phyloP scores from a whole-genome alignment of 1,140 invertebrate species.

The Zaprionus africanus region DNA sequence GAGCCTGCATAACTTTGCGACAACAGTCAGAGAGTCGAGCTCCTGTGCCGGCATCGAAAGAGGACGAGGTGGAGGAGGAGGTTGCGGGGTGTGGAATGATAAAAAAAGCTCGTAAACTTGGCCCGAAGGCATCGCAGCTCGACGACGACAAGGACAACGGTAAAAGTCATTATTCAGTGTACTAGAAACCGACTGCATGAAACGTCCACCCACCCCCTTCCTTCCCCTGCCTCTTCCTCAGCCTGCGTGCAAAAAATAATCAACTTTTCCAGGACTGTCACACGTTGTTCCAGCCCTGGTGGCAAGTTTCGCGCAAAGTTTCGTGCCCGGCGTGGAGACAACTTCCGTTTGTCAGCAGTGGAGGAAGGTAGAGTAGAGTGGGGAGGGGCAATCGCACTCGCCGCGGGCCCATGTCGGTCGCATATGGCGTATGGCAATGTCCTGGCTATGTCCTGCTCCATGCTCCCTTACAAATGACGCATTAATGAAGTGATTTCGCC shows the following conservation, averaged over 20 bases:
- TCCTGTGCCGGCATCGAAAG: neutral
- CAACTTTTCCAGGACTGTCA: conserved; percentile 81
- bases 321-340: conserved; percentile 62
- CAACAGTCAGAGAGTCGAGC: conserved; percentile 37
- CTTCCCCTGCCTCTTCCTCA: neutral
- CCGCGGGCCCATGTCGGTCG: conserved; percentile 52
- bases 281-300: conserved; percentile 60
- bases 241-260: conserved; percentile 75
- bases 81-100: conserved; percentile 23
- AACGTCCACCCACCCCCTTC: neutral
- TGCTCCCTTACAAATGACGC: conserved; percentile 74
- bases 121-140: conserved; percentile 60
- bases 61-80: conserved; percentile 7
- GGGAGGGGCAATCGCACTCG: conserved; percentile 25
- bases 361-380: neutral
- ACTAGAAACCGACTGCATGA: conserved; percentile 58
- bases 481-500: conserved; percentile 80
- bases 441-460: conserved; percentile 43
- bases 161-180: conserved; percentile 82
- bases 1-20: conserved; percentile 81
- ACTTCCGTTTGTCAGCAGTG: conserved; percentile 55
- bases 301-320: conserved; percentile 77
- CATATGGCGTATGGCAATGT: conserved; percentile 58
- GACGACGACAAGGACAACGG: conserved; percentile 47
- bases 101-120: conserved; percentile 75